A percentile compares a stretch with the other conserved stretches of the same genome.
Conservation (phyloP, 1,140 invertebrate genomes). For the Triops cancriformis region DNA sequence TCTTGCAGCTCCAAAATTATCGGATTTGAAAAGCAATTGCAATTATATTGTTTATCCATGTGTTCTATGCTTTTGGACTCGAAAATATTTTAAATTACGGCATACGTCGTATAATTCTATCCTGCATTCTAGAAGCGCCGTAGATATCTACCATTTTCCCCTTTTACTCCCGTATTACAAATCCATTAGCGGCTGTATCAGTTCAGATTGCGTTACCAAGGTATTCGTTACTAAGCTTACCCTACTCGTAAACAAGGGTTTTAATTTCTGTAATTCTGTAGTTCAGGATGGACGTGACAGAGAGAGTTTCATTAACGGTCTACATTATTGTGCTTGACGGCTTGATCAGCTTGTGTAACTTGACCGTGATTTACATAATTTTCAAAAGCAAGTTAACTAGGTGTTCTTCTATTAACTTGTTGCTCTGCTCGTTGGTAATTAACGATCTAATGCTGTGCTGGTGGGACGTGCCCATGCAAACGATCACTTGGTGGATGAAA, state of each 20-base stretch:
- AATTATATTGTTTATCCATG: too few relatives aligned
- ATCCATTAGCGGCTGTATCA: neutral
- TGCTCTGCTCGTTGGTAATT: neutral
- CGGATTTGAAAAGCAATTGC: too few relatives aligned
- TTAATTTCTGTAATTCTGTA: neutral
- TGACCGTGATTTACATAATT: neutral
- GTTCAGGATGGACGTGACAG: neutral
- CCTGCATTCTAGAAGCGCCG: neutral
- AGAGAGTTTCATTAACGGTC: neutral
- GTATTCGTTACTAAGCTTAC: neutral
- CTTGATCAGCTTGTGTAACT: neutral
- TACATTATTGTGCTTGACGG: neutral
- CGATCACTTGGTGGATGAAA: neutral
- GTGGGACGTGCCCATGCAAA: neutral
- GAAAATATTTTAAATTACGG: too few relatives aligned
- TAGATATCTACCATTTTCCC: neutral
- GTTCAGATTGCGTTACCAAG: neutral
- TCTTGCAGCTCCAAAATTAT: too few relatives aligned
- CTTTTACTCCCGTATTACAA: neutral
- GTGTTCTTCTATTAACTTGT: neutral
- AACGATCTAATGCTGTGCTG: neutral
- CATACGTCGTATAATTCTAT: too few relatives aligned
- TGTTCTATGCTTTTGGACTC: too few relatives aligned
- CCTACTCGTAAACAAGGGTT: neutral
- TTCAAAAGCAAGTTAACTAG: neutral